These are phyloP conservation scores for Gorsachius magnificus DNA, from an alignment of 2,797 vertebrate species.

Conservation along the genomic window DNA sequence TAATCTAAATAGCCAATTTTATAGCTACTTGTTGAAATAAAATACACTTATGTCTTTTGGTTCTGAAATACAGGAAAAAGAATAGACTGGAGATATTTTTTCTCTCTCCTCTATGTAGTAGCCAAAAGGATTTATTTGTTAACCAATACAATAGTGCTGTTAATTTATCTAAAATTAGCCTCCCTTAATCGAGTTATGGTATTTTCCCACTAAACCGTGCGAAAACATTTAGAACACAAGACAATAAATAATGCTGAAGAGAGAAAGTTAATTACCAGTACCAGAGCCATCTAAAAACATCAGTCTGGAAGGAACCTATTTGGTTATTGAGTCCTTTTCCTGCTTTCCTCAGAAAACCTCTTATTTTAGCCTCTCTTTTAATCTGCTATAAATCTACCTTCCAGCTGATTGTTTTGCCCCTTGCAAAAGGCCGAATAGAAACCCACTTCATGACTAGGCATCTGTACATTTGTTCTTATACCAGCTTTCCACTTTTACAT, in stretches of 20 bases:
- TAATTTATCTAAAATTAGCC: not conserved
- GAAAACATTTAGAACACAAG: not conserved
- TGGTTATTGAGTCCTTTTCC: not conserved
- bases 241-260: not conserved
- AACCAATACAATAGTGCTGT: not conserved
- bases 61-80: not conserved
- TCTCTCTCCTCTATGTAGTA: not conserved
- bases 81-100: not conserved
- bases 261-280: not conserved
- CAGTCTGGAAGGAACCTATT: not conserved
- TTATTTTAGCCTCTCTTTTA: not conserved
- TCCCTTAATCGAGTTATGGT: not conserved
- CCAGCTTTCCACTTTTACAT: not conserved
- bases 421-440: not conserved
- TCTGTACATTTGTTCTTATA: not conserved
- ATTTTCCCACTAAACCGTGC: not conserved
- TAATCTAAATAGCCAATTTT: not conserved
- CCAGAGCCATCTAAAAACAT: not conserved
- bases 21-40: not conserved
- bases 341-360: not conserved
- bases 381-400: not conserved
- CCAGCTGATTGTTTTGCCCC: not conserved
- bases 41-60: not conserved
- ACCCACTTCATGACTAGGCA: not conserved
- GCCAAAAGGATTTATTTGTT: not conserved